Conservation (phyloP, 2,888 invertebrate genomes). For the Crematogaster levior region DNA sequence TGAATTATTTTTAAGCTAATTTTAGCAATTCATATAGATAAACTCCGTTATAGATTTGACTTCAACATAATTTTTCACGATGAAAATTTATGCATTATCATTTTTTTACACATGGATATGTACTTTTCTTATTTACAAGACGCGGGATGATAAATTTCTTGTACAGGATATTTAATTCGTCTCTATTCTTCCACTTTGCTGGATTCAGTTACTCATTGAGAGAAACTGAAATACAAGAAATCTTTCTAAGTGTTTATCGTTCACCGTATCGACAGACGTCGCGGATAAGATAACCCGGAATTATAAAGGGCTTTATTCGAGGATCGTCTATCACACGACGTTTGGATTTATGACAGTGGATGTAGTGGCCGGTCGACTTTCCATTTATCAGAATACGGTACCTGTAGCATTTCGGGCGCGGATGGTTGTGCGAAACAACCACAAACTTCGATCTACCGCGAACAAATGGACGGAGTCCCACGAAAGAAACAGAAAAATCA, state of each 20-base stretch:
- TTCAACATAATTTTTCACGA: background rate
- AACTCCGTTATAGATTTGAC: background rate
- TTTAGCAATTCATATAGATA: background rate
- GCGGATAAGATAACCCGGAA: slow-evolving; percentile 69
- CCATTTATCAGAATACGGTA: slow-evolving; percentile 72
- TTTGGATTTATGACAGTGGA: slow-evolving; percentile 67
- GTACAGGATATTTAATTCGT: slow-evolving; percentile 12
- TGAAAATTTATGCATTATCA: background rate
- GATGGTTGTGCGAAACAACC: slow-evolving; percentile 69
- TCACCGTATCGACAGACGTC: slow-evolving; percentile 65
- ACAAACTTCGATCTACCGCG: slow-evolving; percentile 72
- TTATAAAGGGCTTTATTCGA: slow-evolving; percentile 70
- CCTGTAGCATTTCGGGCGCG: slow-evolving; percentile 71
- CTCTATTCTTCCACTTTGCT: slow-evolving; percentile 10
- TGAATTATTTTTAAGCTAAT: no score
- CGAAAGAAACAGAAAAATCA: slow-evolving; percentile 73
- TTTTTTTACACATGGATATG: background rate
- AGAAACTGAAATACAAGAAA: slow-evolving; percentile 53
- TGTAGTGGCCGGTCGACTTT: slow-evolving; percentile 67
- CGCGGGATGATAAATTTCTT: background rate
- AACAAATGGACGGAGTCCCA: slow-evolving; percentile 75
- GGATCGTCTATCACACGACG: slow-evolving; percentile 66
- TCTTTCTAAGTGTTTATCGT: slow-evolving; percentile 54
- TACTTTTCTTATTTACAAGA: slow-evolving; percentile 3
- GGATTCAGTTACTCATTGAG: slow-evolving; percentile 37